Evolutionary conservation across 2,888 invertebrate species (phyloP).

Genomic region (Matsumyia berberina): DNA sequence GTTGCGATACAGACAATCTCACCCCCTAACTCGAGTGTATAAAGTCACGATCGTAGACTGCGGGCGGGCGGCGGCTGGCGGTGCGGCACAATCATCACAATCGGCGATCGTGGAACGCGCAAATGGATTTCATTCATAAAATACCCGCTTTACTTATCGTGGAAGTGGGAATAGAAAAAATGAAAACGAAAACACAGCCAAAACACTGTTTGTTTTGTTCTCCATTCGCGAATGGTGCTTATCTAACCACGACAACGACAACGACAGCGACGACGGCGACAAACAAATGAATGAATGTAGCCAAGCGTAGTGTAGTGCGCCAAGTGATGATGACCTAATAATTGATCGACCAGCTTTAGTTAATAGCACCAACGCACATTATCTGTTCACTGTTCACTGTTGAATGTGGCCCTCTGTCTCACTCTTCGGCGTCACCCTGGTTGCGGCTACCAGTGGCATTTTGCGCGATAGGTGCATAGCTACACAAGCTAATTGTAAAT

Average conservation of each 20-base stretch:
- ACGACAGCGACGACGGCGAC: slow-evolving; percentile 1
- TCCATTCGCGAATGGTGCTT: slow-evolving; percentile 50
- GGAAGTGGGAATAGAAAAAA: slow-evolving; percentile 36
- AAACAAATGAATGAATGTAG: slow-evolving; percentile 34
- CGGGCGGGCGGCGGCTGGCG: neutral
- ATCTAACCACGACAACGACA: slow-evolving; percentile 18
- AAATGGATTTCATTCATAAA: slow-evolving; percentile 74
- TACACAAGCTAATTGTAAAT: slow-evolving; percentile 70
- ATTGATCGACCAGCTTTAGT: slow-evolving; percentile 68
- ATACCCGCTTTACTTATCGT: slow-evolving; percentile 43
- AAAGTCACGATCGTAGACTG: slow-evolving; percentile 34
- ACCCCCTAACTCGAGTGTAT: slow-evolving; percentile 32
- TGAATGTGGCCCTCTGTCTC: slow-evolving; percentile 9
- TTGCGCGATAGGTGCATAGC: neutral
- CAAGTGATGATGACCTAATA: slow-evolving; percentile 73
- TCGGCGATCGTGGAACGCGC: slow-evolving; percentile 51
- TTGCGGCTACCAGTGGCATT: slow-evolving; percentile 7
- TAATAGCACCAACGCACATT: slow-evolving; percentile 53
- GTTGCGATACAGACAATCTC: slow-evolving; percentile 42
- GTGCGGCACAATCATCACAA: slow-evolving; percentile 9
- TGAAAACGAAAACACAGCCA: slow-evolving; percentile 32
- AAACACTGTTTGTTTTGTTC: slow-evolving; percentile 58
- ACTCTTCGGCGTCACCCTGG: slow-evolving; percentile 4
- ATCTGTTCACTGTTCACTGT: slow-evolving; percentile 17
- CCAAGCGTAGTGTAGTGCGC: slow-evolving; percentile 18